Base-by-base conservation (phyloP, 2,888 invertebrate genomes). In the Athalia cordata region DNA sequence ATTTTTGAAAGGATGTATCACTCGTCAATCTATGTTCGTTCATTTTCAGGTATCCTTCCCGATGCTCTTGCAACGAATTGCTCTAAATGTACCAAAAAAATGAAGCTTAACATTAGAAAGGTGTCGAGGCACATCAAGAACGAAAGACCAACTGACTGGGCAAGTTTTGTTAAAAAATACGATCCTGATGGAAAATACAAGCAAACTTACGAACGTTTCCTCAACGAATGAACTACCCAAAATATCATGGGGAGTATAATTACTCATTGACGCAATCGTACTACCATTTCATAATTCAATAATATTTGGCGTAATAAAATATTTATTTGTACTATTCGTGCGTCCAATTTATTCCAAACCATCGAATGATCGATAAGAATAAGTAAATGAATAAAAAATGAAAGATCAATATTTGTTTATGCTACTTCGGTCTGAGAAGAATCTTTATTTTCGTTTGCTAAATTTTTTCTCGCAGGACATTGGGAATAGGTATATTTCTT, bases 41-140 rank as follows among this genome's bases (percentile, higher is more conserved):
- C 2, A 29, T 29, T 29, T 29, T 29, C 47, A 84, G 85, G 52
- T 59, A 45, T 83, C 0, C 45, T 84, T 61, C 82, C 82, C 0
- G 80, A 83, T 0, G 81, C 83, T 1, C 70, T 86, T 0, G 52
- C 78, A 1, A 82, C 81, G 0, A 74, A 80, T 4, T 85, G 85
- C 67, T 62, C 61, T 1, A 80, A 75, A 43, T 85, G 84, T 50
- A 81, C 77, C 5, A n/a, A 29, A 0, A 72, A 59, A 9, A 79
- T 84, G 43, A 83, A 81, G 15, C 5, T 52, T 45, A 77, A 82
- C 5, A 81, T 80, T 0, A 77, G 77, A 15, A 79, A 77, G 15
- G 29, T 84, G n/a, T 5, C 82, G 3, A 57, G 5, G 0, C 77
- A 81, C 8, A 49, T 86, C n/a, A 70, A 49, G 45, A 50, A 76